Evolutionary conservation across 2,797 vertebrate genomes (phyloP), one percentile per base, ranked within the genome.

Genomic region (Tenualosa thibaudeaui): DNA sequence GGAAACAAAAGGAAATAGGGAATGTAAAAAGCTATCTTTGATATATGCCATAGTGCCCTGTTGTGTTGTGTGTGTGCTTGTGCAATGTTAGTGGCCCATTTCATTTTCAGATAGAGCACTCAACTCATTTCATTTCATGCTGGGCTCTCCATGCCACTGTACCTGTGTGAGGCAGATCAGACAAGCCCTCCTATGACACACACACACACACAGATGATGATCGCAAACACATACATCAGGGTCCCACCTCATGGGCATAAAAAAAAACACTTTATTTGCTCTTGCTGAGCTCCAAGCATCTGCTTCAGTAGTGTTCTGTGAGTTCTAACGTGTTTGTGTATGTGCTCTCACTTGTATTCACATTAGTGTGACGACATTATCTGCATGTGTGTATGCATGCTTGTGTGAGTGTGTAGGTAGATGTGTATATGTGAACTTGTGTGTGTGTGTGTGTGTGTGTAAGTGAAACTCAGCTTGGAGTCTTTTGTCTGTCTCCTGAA

Each of bases 161-260:
- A 26, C 49, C 85, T 86, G 88, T 87, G 86, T 86, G 89, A 56
- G 89, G 84, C 85, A 82, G 88, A 89, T 88, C 91, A 91, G 82
- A 90, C 90, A 37, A 81, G 75, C 75, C 84, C 90, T 91, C 31
- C 22, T 81, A 68, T 17, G 13, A 83, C 68, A 40, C 68, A 37
- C 12, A 37, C 65, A 71, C 24, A 68, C 65, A 71, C 65, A 37
- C 26, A 68, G n/a, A 68, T n/a, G 91, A 88, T 91, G 91, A 65
- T 87, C 83, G 81, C 82, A 89, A 90, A 90, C 90, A 90, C 90
- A 90, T 90, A 91, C 87, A 91, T 91, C 87, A 88, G 86, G 90
- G 90, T 87, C 90, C 12, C 68, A 40, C 68, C 15, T 12, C 31
- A 75, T 75, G 31, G 68, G 31, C 68, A 75, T 75, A 43, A 75